Conservation (phyloP, 2,113 vertebrate genomes). For the Cathartes aura region DNA sequence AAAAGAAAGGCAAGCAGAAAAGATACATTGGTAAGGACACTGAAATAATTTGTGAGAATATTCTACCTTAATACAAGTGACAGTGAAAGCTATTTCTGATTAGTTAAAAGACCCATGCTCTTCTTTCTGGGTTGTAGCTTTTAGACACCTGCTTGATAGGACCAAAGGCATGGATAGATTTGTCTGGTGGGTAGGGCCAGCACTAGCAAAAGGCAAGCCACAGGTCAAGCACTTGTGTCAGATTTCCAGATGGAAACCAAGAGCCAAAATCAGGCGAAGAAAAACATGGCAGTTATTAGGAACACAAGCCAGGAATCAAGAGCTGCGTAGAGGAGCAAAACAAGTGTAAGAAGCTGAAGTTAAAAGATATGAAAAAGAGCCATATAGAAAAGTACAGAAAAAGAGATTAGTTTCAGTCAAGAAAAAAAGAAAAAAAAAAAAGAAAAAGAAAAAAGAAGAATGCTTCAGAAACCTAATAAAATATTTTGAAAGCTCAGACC, state of each 20-base stretch:
- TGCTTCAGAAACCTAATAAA: not conserved
- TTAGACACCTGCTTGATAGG: not conserved
- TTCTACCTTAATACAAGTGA: not conserved
- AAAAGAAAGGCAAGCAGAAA: not conserved
- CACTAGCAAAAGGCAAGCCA: not conserved
- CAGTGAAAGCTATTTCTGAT: not conserved
- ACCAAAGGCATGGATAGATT: not conserved
- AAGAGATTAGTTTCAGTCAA: not conserved
- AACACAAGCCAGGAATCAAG: not conserved
- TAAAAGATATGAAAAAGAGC: not conserved
- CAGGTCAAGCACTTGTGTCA: not conserved
- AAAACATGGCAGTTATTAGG: not conserved
- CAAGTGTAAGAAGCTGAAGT: not conserved
- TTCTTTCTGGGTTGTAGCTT: not conserved
- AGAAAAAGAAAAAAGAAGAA: not conserved
- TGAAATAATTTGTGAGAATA: not conserved
- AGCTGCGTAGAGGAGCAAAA: not conserved
- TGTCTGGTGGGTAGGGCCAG: not conserved
- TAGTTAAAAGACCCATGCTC: not conserved
- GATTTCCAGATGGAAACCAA: not conserved
- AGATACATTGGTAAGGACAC: not conserved
- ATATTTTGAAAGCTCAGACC: not conserved
- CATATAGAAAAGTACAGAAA: not conserved
- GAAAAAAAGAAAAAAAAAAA: no score
- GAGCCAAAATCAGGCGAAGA: not conserved